Conservation (phyloP, 2,888 invertebrate species). For the Mythimna ferrago region DNA sequence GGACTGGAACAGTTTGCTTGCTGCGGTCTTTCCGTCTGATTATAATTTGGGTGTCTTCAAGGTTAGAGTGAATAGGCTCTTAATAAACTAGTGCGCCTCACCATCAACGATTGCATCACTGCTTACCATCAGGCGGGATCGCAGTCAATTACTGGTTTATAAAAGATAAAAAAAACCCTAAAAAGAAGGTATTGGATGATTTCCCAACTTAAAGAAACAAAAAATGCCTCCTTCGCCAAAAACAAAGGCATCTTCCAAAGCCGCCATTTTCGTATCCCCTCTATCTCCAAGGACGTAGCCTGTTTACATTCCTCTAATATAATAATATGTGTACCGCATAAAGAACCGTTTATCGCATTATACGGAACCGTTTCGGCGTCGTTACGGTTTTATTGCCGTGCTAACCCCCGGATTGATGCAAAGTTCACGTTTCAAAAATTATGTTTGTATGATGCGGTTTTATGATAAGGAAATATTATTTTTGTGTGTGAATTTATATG, state of each 20-base stretch:
- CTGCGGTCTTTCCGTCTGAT: no score
- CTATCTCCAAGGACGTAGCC: conserved; percentile 11
- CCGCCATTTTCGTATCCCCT: not conserved
- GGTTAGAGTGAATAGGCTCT: no score
- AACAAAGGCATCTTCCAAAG: not conserved
- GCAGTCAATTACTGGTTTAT: no score
- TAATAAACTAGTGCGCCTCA: no score
- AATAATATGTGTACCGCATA: conserved; percentile 39
- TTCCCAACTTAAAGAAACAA: no score
- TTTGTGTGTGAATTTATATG: conserved; percentile 20
- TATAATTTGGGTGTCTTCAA: no score
- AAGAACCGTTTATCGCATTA: conserved; percentile 44
- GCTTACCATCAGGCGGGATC: no score
- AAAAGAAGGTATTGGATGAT: no score
- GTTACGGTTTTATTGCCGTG: conserved; percentile 43
- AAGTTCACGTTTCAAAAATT: conserved; percentile 36
- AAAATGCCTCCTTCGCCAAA: not conserved
- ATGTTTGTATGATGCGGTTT: conserved; percentile 32
- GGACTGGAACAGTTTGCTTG: no score
- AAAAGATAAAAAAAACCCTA: no score
- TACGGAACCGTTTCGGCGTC: conserved; percentile 25
- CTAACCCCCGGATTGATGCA: conserved; percentile 30
- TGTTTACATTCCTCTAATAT: conserved; percentile 33
- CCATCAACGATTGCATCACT: no score
- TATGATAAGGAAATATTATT: conserved; percentile 20